Evolutionary conservation across 2,888 invertebrate genomes (phyloP), one percentile per base, ranked within the genome.

Genomic region (Drosophila putrida): DNA sequence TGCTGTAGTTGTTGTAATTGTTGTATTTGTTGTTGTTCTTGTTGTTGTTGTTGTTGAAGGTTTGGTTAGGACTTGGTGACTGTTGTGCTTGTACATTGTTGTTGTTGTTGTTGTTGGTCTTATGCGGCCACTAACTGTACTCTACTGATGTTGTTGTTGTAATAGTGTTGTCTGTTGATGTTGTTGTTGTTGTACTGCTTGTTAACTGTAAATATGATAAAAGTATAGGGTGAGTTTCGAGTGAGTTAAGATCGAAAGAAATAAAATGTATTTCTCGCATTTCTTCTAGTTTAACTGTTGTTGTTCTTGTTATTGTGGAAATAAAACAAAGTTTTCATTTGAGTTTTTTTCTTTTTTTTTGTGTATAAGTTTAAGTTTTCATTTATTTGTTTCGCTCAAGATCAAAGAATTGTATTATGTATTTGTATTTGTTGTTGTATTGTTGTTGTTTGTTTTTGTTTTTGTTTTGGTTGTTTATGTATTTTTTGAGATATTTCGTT

Each of bases 321-420:
- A 83, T 88, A 83, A 83, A 83, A 83, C 83, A 83, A 83, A 82
- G 86, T 80, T 83, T 80, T 72, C 70, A 46, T 82, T 83, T 74
- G 77, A 80, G 83, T 82, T 77, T 78, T 78, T 65, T 60, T 53
- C 36, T 38, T 62, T 71, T 61, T 80, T 83, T 83, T 83, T 88
- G 83, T 83, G 83, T 83, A 83, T 83, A 83, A 83, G 83, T 83
- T 83, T 86, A 83, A 83, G 83, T 83, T 85, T 82, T 83, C 82
- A 80, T 83, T 83, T 83, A 88, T 88, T 83, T 83, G 86, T 88
- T 88, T 86, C 79, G 76, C 85, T 88, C 86, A 83, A 83, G 83
- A 83, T 83, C 83, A 83, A 83, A 88, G 88, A 83, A 82, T 77
- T 80, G 83, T 83, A 80, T 88, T 83, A 79, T 77, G 78, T 79